Base-by-base conservation (phyloP, 2,797 vertebrate species). In the Gymnoscopelus braueri region DNA sequence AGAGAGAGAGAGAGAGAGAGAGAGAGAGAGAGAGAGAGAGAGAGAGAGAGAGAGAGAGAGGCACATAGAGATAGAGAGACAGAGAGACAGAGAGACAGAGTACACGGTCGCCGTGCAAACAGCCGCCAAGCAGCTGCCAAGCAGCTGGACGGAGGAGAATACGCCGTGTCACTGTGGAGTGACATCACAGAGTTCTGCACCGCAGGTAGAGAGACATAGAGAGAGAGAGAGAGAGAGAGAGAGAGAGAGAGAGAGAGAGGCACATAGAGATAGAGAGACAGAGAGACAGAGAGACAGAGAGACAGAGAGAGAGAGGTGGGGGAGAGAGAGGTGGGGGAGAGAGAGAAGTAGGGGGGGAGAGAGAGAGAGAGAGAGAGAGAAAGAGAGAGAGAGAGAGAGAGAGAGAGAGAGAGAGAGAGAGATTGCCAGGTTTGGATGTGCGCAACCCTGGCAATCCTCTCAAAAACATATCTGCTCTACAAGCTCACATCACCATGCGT, bases 91-190 rank as follows among this genome's bases (percentile, higher is more conserved):
- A n/a, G n/a, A n/a, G 70, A 98, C 97, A 0, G 96, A 98, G 67
- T 98, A 98, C 86, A 97, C 95, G 0, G 95, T 98, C 0, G 94
- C 97, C 0, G 97, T 96, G 68, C 97, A 98, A 89, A 98, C 96
- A 0, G 97, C 97, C 0, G 94, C 95, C n/a, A n/a, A n/a, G n/a
- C n/a, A n/a, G n/a, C n/a, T n/a, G n/a, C n/a, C 9, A 97, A 97
- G 77, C 95, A 96, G 87, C 91, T 93, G 0, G 96, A 98, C 3
- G 96, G 96, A 0, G 96, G 96, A 0, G 96, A 97, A 62, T 98
- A 98, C 0, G 90, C 93, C 0, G 94, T 98, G 10, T 98, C 97
- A 0, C 95, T 93, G 74, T 98, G 97, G 97, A 98, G 97, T n/a
- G 94, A 96, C 85, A 96, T 96, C 85, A 92, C 95, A 13, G 95